Evolutionary conservation across 2,888 invertebrate species (phyloP).

Genomic region (Leucoma salicis): DNA sequence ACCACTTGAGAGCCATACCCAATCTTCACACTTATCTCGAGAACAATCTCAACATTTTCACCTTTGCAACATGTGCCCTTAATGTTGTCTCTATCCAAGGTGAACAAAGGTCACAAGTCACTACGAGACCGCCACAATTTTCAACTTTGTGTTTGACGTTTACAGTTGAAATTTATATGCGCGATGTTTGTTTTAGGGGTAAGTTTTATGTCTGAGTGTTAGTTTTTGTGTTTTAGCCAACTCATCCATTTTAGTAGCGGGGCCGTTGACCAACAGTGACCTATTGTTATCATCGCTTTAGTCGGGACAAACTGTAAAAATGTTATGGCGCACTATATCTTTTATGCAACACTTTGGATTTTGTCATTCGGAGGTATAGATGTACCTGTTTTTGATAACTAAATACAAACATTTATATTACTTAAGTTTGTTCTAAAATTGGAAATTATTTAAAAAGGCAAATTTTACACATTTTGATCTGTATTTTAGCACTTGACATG

Average conservation of each 20-base stretch:
- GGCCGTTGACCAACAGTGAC: constrained; percentile 47
- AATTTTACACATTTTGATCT: too few relatives aligned
- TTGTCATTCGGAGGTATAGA: not conserved
- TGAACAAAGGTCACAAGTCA: constrained; percentile 11
- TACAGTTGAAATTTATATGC: constrained; percentile 6
- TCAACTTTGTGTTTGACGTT: fast-evolving
- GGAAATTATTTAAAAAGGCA: too few relatives aligned
- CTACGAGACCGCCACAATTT: not conserved
- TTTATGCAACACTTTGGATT: constrained; percentile 17
- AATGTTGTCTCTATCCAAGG: constrained; percentile 41
- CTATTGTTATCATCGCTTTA: constrained; percentile 41
- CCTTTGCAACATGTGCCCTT: constrained; percentile 67
- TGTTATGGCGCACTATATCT: constrained; percentile 30
- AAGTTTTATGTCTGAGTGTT: constrained; percentile 6
- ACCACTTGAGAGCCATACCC: constrained; percentile 41
- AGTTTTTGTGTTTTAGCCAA: constrained; percentile 51
- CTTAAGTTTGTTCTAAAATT: too few relatives aligned
- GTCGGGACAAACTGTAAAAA: constrained; percentile 34
- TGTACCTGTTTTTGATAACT: too few relatives aligned
- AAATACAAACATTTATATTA: too few relatives aligned
- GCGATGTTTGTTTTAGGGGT: constrained; percentile 1
- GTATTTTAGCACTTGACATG: too few relatives aligned
- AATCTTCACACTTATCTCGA: constrained; percentile 48
- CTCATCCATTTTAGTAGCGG: constrained; percentile 47
- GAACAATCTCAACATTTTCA: constrained; percentile 61